Conservation (phyloP, 2,888 invertebrate species). For the Oasisia sp. region DNA sequence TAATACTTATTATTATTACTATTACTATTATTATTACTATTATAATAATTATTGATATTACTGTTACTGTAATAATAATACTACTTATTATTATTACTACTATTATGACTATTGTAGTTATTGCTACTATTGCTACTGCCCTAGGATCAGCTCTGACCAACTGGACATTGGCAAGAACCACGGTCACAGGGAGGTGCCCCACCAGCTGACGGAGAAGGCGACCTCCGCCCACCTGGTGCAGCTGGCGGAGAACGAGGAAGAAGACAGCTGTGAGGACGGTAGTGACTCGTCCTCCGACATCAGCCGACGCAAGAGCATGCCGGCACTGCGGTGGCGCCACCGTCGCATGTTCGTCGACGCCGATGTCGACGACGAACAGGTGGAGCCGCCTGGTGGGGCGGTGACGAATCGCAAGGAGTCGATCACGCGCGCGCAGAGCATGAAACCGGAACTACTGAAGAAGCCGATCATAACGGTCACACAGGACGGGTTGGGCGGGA, state of each 20-base stretch:
- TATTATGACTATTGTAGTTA: too few relatives aligned
- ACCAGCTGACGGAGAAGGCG: conserved; percentile 33
- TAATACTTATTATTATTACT: too few relatives aligned
- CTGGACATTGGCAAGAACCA: not conserved
- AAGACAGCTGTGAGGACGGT: conserved; percentile 34
- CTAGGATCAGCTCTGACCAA: conserved; percentile 39
- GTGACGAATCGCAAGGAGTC: not conserved
- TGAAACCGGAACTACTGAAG: conserved; percentile 38
- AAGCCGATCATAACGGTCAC: conserved; percentile 98
- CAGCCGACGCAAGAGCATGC: conserved; percentile 96
- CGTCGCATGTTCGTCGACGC: not conserved
- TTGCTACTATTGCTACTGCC: too few relatives aligned
- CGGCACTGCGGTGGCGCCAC: conserved; percentile 75
- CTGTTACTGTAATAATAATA: too few relatives aligned
- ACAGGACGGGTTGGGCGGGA: conserved; percentile 87
- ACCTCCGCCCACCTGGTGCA: conserved; percentile 28
- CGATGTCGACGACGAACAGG: not conserved
- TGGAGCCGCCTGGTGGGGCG: conserved; percentile 22
- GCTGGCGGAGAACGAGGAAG: conserved; percentile 33
- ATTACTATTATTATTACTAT: too few relatives aligned
- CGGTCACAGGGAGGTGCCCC: not conserved
- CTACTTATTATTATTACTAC: too few relatives aligned
- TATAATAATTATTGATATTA: too few relatives aligned
- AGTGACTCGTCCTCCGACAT: conserved; percentile 62
- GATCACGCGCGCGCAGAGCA: conserved; percentile 31